A percentile compares a stretch with the other conserved stretches of the same genome.
Evolutionary conservation across 2,113 vertebrate species (phyloP).

Genomic region (Mormyrus lacerda): DNA sequence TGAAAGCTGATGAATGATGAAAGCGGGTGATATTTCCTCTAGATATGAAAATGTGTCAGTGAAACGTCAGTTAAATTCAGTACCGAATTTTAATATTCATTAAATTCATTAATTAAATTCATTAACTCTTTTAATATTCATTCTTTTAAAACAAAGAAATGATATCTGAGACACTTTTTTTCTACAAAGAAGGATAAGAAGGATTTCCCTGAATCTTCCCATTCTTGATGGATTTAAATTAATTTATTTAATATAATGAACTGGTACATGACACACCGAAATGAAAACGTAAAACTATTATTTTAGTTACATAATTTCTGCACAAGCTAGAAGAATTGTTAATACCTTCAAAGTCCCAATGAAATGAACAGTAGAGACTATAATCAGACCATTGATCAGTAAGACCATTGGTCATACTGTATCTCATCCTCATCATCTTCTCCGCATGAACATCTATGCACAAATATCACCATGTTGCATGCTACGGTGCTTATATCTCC

Average conservation of each 20-base stretch:
- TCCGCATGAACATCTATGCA: background rate
- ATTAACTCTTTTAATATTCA: background rate
- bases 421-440: background rate
- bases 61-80: background rate
- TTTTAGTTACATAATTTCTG: slow-evolving; percentile 29
- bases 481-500: background rate
- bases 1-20: background rate
- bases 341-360: slow-evolving; percentile 22
- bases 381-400: slow-evolving; percentile 19
- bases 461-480: background rate
- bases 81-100: background rate
- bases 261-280: slow-evolving; percentile 22
- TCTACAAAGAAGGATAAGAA: slow-evolving; percentile 3
- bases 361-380: slow-evolving; percentile 13
- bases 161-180: background rate
- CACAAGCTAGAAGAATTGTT: slow-evolving; percentile 4
- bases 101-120: too few relatives aligned
- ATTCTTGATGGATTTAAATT: slow-evolving; percentile 32
- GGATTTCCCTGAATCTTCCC: slow-evolving; percentile 25
- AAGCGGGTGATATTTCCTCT: background rate
- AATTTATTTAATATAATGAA: slow-evolving; percentile 26
- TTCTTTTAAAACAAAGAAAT: background rate
- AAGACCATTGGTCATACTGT: too few relatives aligned
- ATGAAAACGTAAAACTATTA: slow-evolving; percentile 25
- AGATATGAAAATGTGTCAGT: background rate